These are phyloP conservation scores for Drosophila orena DNA, from an alignment of 1,140 invertebrate genomes.

Conservation along the genomic window DNA sequence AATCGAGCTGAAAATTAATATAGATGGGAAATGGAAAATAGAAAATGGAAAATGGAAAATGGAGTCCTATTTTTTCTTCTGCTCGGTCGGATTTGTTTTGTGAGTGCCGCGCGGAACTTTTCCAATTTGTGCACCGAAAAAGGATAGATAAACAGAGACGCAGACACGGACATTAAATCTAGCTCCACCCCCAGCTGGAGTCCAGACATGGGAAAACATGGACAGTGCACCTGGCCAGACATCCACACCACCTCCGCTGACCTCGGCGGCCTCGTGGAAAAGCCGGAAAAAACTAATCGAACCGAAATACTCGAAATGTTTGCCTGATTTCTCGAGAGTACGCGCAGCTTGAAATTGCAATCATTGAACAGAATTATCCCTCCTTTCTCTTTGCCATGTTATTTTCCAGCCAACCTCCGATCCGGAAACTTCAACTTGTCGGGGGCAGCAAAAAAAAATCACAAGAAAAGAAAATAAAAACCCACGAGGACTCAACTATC, in stretches of 20 bases:
- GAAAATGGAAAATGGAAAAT: conserved; percentile 30
- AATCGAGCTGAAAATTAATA: conserved; percentile 70
- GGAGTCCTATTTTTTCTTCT: conserved; percentile 5
- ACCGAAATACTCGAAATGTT: conserved; percentile 70
- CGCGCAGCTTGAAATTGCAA: conserved; percentile 69
- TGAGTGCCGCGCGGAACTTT: conserved; percentile 61
- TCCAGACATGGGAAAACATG: conserved; percentile 41
- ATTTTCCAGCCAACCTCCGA: conserved; percentile 1
- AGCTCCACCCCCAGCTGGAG: conserved; percentile 8
- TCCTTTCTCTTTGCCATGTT: conserved; percentile 15
- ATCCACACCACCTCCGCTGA: conserved; percentile 30
- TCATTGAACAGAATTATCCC: conserved; percentile 59
- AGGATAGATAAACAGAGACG: conserved; percentile 61
- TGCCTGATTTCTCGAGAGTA: conserved; percentile 79
- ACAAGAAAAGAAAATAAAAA: conserved; percentile 1
- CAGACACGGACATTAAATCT: conserved; percentile 52
- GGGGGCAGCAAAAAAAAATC: conserved; percentile 16
- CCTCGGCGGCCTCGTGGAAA: conserved; percentile 23
- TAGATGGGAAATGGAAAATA: conserved; percentile 51
- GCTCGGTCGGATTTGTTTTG: conserved; percentile 40
- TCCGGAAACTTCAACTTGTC: conserved; percentile 48
- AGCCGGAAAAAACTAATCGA: conserved; percentile 73
- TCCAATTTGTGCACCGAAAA: conserved; percentile 72
- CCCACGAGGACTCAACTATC: conserved; percentile 32
- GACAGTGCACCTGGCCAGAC: conserved; percentile 50